phyloP scores from a whole-genome alignment of 2,888 invertebrate species.

The Acronicta leporina region DNA sequence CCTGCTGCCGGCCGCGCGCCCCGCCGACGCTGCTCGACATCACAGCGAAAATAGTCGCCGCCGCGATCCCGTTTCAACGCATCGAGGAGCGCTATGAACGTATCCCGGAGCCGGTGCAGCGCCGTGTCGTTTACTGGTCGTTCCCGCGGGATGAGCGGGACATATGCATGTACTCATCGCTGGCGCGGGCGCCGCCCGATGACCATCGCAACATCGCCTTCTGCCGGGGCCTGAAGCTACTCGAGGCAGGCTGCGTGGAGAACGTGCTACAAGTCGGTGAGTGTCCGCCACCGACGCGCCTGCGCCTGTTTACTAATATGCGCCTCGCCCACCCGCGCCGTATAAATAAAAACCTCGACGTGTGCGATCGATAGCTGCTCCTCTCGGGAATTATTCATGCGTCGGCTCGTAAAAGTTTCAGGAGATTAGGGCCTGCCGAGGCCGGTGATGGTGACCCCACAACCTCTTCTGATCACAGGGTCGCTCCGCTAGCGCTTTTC shows the following conservation, averaged over 20 bases:
- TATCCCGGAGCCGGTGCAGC: conserved; percentile 96
- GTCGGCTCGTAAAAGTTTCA: conserved; percentile 83
- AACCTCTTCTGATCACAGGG: conserved; percentile 49
- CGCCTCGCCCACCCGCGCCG: conserved; percentile 89
- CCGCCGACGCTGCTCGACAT: conserved; percentile 94
- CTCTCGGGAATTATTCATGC: conserved; percentile 89
- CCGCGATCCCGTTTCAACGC: conserved; percentile 95
- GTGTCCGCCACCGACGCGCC: conserved; percentile 85
- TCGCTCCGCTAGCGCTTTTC: conserved; percentile 46
- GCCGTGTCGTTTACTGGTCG: conserved; percentile 96
- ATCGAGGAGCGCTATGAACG: conserved; percentile 96
- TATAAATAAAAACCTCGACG: conserved; percentile 89
- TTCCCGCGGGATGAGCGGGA: conserved; percentile 96
- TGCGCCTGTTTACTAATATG: conserved; percentile 89
- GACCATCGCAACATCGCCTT: conserved; percentile 95
- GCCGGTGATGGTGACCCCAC: conserved; percentile 62
- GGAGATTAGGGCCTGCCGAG: conserved; percentile 80
- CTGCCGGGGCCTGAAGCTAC: conserved; percentile 95
- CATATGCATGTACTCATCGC: conserved; percentile 96
- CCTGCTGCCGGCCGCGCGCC: conserved; percentile 88
- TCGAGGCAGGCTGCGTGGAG: conserved; percentile 95
- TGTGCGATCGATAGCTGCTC: conserved; percentile 89
- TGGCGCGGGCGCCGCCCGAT: conserved; percentile 89
- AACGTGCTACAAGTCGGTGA: conserved; percentile 96
- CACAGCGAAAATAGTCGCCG: conserved; percentile 95